A percentile compares a stretch with the other conserved stretches of the same genome.
Evolutionary conservation across 2,113 vertebrate genomes (phyloP).

Genomic region (Pachypanchax playfairii): DNA sequence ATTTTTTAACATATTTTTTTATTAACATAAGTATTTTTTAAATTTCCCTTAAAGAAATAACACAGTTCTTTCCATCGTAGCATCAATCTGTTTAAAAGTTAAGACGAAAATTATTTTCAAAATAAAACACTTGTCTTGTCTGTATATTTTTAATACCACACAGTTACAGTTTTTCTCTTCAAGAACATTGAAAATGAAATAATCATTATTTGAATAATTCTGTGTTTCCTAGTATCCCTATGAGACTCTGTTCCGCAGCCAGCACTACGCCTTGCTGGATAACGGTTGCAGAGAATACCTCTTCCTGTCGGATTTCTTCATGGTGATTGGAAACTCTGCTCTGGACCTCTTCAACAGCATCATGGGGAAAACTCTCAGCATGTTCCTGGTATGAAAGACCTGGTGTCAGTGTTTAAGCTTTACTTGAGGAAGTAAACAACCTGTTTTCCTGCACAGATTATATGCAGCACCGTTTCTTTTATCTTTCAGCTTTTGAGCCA

Average conservation of each 20-base stretch:
- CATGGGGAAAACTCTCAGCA: slow-evolving; percentile 89
- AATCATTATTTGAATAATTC: neutral
- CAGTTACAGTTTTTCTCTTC: neutral
- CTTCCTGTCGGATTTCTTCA: slow-evolving; percentile 92
- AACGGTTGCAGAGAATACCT: slow-evolving; percentile 91
- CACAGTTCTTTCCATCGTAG: no score
- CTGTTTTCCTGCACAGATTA: no score
- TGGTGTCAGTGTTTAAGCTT: no score
- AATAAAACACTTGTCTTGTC: no score
- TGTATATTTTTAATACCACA: neutral
- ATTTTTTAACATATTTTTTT: no score
- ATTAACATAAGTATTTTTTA: no score
- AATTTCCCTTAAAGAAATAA: no score
- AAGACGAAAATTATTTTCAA: no score
- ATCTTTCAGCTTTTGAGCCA: no score
- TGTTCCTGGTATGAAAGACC: slow-evolving; percentile 78
- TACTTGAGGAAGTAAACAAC: no score
- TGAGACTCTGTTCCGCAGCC: slow-evolving; percentile 92
- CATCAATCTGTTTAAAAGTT: no score
- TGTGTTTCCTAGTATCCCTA: slow-evolving; percentile 84
- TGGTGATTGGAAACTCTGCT: slow-evolving; percentile 83
- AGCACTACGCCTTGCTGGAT: slow-evolving; percentile 91
- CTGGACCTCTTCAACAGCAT: slow-evolving; percentile 90
- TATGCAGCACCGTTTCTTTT: no score
- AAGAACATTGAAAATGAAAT: neutral